Base-by-base conservation (phyloP, 1,140 invertebrate species). In the Panagrolaimus sp. region DNA sequence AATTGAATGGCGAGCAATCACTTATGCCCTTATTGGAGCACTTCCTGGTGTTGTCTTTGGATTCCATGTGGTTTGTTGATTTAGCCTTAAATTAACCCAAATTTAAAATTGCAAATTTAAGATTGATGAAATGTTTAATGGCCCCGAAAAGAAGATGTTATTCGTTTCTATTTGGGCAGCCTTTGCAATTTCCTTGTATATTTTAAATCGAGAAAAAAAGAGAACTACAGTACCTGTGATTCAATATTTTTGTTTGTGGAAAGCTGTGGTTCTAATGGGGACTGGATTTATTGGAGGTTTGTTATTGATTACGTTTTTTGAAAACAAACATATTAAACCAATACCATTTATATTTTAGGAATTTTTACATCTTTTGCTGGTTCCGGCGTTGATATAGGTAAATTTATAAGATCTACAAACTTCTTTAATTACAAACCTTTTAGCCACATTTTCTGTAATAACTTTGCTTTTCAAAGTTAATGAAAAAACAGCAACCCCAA, bases 161-260 rank as follows among this genome's bases (percentile, higher is more conserved):
- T 79, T 79, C 65, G 78, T 79, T 47, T 74, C 70, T 9, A 78
- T 80, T 25, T 79, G 78, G 78, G 70, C 74, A 45, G 51, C 78
- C 14, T 79, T 79, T 64, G 78, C 78, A 20, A 65, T 80, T 44
- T 76, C 76, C 5, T 65, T 79, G 1, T 78, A 69, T 63, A 43
- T 38, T 38, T 38, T 38, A 38, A 38, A 38, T 38, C 31, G 31
- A 38, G 31, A 38, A 38, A 38, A 38, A 7, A 38, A 38, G 31
- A 2, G 31, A 4, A 7, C 31, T 38, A 38, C 31, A 38, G 31
- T 38, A 38, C 31, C 31, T 7, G 31, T 38, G 7, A 81, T 81
- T 63, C 77, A 67, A 20, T 44, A 69, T n/a, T 74, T 81, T 51
- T 51, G 63, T 47, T 31, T 65, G 8, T 74, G 73, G 8, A 51